These are phyloP conservation scores for Heliconius ethilla DNA, from an alignment of 2,888 invertebrate species.

Conservation along the genomic window DNA sequence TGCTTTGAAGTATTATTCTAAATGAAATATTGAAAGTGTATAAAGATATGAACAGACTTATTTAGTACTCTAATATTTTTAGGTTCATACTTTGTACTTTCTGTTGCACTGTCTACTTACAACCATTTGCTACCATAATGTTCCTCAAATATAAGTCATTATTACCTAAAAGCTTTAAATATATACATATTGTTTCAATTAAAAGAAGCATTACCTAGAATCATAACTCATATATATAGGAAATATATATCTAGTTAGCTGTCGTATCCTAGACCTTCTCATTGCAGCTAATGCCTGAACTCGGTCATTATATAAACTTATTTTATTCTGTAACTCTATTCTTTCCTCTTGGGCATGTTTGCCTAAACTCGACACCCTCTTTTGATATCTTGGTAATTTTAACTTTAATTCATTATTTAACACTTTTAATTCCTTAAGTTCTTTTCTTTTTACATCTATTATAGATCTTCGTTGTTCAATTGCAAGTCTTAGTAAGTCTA, in stretches of 20 bases:
- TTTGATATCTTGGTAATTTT: conserved; percentile 73
- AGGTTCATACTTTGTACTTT: no score
- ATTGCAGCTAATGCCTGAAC: conserved; percentile 64
- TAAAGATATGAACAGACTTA: no score
- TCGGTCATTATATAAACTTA: conserved; percentile 61
- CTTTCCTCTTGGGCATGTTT: conserved; percentile 65
- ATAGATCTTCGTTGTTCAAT: conserved; percentile 70
- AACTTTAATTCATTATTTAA: conserved; percentile 66
- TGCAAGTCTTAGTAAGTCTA: conserved; percentile 70
- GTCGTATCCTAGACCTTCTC: conserved; percentile 69
- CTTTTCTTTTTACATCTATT: conserved; percentile 63
- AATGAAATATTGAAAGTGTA: no score
- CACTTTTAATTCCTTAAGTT: conserved; percentile 57
- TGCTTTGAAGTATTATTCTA: no score
- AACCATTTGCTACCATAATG: no score
- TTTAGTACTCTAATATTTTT: no score
- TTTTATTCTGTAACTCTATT: conserved; percentile 64
- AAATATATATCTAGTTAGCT: conserved; percentile 74
- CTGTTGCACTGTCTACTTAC: no score
- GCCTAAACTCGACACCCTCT: conserved; percentile 66
- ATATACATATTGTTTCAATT: background rate
- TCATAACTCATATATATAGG: conserved; percentile 78
- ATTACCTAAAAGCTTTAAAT: background rate
- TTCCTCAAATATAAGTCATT: no score
- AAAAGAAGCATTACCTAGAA: conserved; percentile 60